Percentiles rank a stretch among this genome's conserved stretches.
Evolutionary conservation across 2,888 invertebrate species (phyloP).

Genomic region (Hydriomena furcata): DNA sequence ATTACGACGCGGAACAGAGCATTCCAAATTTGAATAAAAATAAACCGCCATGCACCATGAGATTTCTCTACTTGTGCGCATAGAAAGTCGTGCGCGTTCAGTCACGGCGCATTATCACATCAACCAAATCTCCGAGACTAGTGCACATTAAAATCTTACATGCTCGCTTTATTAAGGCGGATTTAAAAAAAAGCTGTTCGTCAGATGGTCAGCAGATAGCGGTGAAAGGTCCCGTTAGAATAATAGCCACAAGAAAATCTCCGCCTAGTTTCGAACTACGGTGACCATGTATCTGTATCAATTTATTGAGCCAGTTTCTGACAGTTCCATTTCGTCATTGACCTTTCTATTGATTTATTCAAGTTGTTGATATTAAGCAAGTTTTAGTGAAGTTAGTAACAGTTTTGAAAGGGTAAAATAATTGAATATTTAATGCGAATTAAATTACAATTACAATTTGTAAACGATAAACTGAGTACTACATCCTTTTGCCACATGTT

Average conservation of each 20-base stretch:
- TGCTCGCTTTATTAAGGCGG: conserved; percentile 77
- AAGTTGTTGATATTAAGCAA: conserved; percentile 28
- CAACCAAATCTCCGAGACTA: conserved; percentile 72
- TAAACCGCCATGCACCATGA: conserved; percentile 44
- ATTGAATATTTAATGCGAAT: background rate
- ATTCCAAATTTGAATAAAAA: conserved; percentile 55
- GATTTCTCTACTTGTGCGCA: conserved; percentile 55
- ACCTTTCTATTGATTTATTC: conserved; percentile 51
- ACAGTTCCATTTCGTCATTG: conserved; percentile 51
- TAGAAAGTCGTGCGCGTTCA: conserved; percentile 76
- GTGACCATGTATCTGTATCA: conserved; percentile 55
- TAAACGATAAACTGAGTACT: no score
- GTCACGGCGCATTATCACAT: conserved; percentile 79
- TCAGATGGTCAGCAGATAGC: conserved; percentile 80
- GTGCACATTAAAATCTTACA: conserved; percentile 79
- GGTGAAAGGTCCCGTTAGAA: conserved; percentile 81
- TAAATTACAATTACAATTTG: background rate
- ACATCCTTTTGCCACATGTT: background rate
- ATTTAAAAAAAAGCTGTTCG: conserved; percentile 73
- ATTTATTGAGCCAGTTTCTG: conserved; percentile 54
- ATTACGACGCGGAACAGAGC: conserved; percentile 40
- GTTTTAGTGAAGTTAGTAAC: conserved; percentile 28
- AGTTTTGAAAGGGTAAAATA: background rate
- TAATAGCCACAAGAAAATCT: conserved; percentile 72
- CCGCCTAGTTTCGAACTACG: conserved; percentile 56